phyloP scores from a whole-genome alignment of 2,888 invertebrate species.

The Atethmia centrago region DNA sequence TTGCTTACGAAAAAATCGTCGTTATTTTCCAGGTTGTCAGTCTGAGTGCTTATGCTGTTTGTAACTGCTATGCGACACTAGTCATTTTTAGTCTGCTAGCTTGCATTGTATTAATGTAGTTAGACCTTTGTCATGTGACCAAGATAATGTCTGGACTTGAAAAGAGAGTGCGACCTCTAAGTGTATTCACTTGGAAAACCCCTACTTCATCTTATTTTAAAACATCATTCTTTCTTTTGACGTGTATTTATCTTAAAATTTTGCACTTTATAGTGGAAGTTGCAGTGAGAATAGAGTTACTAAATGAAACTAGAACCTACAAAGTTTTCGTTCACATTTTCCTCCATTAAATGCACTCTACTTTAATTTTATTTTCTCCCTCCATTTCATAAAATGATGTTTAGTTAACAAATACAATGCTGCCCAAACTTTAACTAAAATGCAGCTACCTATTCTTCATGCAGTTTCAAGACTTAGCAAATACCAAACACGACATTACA shows the following conservation, averaged over 20 bases:
- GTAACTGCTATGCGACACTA: too few species aligned
- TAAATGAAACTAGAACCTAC: neutral
- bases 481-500: slow-evolving; percentile 20
- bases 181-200: too few species aligned
- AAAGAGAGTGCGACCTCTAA: neutral
- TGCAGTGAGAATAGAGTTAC: neutral
- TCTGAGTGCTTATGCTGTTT: too few species aligned
- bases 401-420: neutral
- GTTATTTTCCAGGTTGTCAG: too few species aligned
- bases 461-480: neutral
- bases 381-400: neutral
- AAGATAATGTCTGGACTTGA: neutral
- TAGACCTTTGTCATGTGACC: too few species aligned
- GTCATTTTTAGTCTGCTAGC: too few species aligned
- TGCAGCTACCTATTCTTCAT: neutral
- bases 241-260: neutral
- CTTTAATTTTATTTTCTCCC: neutral
- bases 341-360: neutral
- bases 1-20: too few species aligned
- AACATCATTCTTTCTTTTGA: neutral
- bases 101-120: too few species aligned
- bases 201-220: neutral
- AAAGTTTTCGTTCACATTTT: neutral
- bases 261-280: neutral
- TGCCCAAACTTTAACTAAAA: neutral